phyloP scores from a whole-genome alignment of 2,113 vertebrate species.

The Hipposideros armiger region DNA sequence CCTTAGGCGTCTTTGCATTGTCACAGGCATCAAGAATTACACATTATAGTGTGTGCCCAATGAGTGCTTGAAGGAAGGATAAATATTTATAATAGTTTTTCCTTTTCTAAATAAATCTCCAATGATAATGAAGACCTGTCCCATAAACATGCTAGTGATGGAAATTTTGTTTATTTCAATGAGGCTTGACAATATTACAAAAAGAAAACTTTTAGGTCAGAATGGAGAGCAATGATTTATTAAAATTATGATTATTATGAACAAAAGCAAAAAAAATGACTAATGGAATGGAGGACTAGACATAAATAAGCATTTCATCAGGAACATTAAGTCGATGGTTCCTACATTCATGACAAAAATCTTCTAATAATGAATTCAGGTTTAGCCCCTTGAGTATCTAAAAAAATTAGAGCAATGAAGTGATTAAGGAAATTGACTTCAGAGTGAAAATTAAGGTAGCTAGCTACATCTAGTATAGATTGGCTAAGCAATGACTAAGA shows the following conservation, averaged over 20 bases:
- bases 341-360: slow-evolving; percentile 51
- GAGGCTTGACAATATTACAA: slow-evolving; percentile 2
- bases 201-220: slow-evolving; percentile 9
- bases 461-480: not conserved
- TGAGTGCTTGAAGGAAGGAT: not conserved
- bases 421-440: slow-evolving; percentile 72
- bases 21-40: not conserved
- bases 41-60: not conserved
- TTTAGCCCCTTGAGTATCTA: slow-evolving; percentile 72
- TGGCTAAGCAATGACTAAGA: slow-evolving; percentile 54
- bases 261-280: slow-evolving; percentile 10
- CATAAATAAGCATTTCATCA: slow-evolving; percentile 70
- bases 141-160: not conserved
- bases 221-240: slow-evolving; percentile 24
- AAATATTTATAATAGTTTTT: slow-evolving; percentile 18
- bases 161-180: slow-evolving; percentile 36
- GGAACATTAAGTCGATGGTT: slow-evolving; percentile 68
- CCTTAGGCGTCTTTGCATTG: not conserved
- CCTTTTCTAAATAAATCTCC: not conserved
- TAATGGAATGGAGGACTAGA: slow-evolving; percentile 56
- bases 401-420: slow-evolving; percentile 74
- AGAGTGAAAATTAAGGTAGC: slow-evolving; percentile 58
- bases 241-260: not conserved
- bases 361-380: slow-evolving; percentile 81
- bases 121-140: not conserved